Evolutionary conservation across 1,140 invertebrate genomes (phyloP).

Genomic region (Drosophila neocordata): DNA sequence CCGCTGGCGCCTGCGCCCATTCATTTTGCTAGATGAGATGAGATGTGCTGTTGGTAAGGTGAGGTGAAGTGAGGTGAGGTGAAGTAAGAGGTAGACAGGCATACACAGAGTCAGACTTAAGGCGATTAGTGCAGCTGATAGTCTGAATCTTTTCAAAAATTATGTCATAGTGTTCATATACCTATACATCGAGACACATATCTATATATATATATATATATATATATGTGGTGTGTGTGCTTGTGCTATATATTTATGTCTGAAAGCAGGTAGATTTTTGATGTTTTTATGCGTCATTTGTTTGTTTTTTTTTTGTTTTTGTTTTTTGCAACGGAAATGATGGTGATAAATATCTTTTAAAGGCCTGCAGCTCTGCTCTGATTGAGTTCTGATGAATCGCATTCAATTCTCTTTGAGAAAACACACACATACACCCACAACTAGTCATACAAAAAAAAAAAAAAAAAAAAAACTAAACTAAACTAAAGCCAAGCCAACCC

Average conservation of each 20-base stretch:
- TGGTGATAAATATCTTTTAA: conserved; percentile 16
- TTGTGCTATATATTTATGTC: background rate
- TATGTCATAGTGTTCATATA: conserved; percentile 13
- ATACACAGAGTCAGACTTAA: conserved; percentile 58
- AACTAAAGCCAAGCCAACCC: background rate
- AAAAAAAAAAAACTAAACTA: too few species aligned
- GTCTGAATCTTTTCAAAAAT: conserved; percentile 27
- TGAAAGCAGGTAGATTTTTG: conserved; percentile 9
- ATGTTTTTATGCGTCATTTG: background rate
- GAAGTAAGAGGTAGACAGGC: conserved; percentile 43
- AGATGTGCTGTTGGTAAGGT: too few species aligned
- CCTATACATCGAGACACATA: too few species aligned
- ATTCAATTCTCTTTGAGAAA: background rate
- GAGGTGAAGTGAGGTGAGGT: conserved; percentile 45
- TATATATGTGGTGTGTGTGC: background rate
- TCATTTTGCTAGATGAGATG: background rate
- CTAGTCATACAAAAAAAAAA: background rate
- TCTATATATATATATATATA: background rate
- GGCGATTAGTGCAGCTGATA: conserved; percentile 60
- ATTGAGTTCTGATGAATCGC: conserved; percentile 6
- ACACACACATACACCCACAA: background rate
- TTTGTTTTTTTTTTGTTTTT: background rate
- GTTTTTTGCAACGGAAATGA: conserved; percentile 8
- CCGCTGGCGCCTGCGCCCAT: conserved; percentile 68
- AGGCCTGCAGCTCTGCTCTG: conserved; percentile 7